These are phyloP conservation scores for Drosophila austrosaltans DNA, from an alignment of 2,888 invertebrate species.

Conservation along the genomic window DNA sequence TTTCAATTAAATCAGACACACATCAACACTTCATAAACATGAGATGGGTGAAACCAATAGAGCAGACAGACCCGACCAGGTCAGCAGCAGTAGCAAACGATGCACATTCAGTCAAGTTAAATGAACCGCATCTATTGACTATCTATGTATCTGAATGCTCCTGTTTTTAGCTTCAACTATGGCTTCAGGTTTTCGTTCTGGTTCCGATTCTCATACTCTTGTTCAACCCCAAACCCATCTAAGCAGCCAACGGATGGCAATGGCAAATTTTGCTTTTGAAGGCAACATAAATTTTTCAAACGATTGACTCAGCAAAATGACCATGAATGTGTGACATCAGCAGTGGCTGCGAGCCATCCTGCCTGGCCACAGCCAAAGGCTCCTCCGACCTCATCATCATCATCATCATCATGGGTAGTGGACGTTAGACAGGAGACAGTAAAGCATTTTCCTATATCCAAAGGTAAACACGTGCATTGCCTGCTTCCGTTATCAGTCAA, in stretches of 20 bases:
- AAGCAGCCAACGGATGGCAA: conserved; percentile 29
- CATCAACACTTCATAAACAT: conserved; percentile 71
- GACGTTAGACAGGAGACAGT: conserved; percentile 33
- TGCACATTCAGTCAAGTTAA: conserved; percentile 76
- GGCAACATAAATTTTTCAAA: conserved; percentile 78
- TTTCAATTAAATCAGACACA: conserved; percentile 73
- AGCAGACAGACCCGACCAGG: conserved; percentile 34
- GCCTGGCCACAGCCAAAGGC: conserved; percentile 15
- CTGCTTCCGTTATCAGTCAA: conserved; percentile 74
- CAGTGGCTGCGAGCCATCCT: conserved; percentile 44
- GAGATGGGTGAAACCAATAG: conserved; percentile 33
- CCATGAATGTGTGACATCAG: conserved; percentile 77
- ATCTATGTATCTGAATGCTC: conserved; percentile 47
- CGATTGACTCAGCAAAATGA: conserved; percentile 78
- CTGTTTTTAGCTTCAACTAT: conserved; percentile 5
- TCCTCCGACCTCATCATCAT: conserved; percentile 28
- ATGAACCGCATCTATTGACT: conserved; percentile 78
- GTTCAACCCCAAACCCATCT: conserved; percentile 12
- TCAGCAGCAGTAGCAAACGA: conserved; percentile 50
- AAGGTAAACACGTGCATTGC: conserved; percentile 75
- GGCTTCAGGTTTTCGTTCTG: not conserved
- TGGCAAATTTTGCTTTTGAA: conserved; percentile 75
- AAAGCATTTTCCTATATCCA: conserved; percentile 51
- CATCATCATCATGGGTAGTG: conserved; percentile 22
- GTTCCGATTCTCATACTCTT: not conserved